Conservation (phyloP, 1,140 invertebrate species). For the Oreohelix idahoensis region DNA sequence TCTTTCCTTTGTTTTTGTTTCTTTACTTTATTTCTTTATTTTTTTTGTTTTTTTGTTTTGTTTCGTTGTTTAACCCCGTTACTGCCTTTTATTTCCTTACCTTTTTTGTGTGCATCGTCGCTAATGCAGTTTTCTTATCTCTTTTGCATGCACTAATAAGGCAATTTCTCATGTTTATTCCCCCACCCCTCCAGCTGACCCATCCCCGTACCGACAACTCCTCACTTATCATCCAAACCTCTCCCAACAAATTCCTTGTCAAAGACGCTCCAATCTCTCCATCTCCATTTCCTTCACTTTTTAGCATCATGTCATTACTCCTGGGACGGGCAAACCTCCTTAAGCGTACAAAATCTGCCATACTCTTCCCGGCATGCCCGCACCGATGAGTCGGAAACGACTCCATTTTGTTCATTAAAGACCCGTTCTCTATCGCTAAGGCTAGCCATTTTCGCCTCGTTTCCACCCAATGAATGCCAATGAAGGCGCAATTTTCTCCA, state of each 20-base stretch:
- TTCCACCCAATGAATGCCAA: slow-evolving; percentile 33
- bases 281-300: slow-evolving; percentile 7
- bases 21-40: no score
- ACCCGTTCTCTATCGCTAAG: slow-evolving; percentile 27
- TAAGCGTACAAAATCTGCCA: slow-evolving; percentile 30
- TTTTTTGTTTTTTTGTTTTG: no score
- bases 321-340: slow-evolving; percentile 12
- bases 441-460: slow-evolving; percentile 29
- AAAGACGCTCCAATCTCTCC: not conserved
- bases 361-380: not conserved
- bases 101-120: no score
- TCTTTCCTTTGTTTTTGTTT: no score
- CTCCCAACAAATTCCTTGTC: not conserved
- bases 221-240: not conserved
- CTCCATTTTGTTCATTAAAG: slow-evolving; percentile 38
- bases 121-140: no score
- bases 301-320: slow-evolving; percentile 13
- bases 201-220: no score
- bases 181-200: no score
- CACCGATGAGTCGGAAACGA: slow-evolving; percentile 20
- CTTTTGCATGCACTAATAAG: not conserved
- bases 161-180: not conserved
- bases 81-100: not conserved
- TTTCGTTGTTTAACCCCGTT: no score
- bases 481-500: slow-evolving; percentile 15